Evolutionary conservation across 2,113 vertebrate genomes (phyloP), one percentile per base, ranked within the genome.

Genomic region (Balaeniceps rex): DNA sequence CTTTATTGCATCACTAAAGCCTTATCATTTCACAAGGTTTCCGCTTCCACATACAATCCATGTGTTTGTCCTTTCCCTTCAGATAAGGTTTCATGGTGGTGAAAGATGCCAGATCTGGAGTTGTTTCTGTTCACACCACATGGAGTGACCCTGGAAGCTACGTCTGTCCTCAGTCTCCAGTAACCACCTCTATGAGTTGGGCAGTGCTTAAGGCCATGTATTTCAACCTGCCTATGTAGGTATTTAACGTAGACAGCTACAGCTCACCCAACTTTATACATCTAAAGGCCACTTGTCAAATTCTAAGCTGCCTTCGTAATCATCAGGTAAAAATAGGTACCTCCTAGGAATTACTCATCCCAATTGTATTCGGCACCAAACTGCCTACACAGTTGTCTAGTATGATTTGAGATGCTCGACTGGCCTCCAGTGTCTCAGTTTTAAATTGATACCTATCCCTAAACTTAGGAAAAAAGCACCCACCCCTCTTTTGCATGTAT

Each of bases 331-430:
- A 94, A 95, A 91, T 57, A 91, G 74, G 70, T 79, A 69, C 57
- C 84, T 94, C 70, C 65, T 79, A 91, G 89, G 52, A 93, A 93
- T 94, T 95, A 95, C 90, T 97, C 84, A 96, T 94, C 63, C 61
- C 78, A 83, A 91, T 96, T 96, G 82, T 94, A 87, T 54, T 93
- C 87, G 61, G 89, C 77, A 94, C 61, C 84, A 54, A 79, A 46
- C 93, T 91, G 87, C 94, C 96, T 89, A 96, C 95, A 69, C 81
- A 80, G 84, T 65, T 96, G 90, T 91, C 93, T 96, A 17, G 58
- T 33, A 49, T 85, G 83, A 96, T 95, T 93, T 96, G 87, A 96
- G 58, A 96, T 90, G 78, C 78, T 96, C 93, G 74, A 89, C 78
- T 95, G 74, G 87, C 61, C 89, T 94, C 78, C 94, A 66, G 60